phyloP scores from a whole-genome alignment of 2,113 vertebrate species.

The Notechis scutatus region DNA sequence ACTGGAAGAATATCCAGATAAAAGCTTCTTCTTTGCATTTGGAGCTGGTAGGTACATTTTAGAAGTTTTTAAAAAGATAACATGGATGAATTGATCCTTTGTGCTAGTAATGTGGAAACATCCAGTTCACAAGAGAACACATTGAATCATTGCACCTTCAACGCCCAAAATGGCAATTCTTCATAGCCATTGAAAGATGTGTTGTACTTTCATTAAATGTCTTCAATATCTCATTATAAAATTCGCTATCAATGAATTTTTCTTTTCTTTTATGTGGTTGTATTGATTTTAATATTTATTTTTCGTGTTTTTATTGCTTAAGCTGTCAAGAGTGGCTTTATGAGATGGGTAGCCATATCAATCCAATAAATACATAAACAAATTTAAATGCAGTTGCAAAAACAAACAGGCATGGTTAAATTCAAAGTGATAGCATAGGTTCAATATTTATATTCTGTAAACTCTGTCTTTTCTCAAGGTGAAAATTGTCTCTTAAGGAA shows the following conservation, averaged over 20 bases:
- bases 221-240: background rate
- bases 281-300: background rate
- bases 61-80: background rate
- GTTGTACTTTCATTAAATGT: background rate
- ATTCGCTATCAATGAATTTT: background rate
- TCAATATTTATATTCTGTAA: background rate
- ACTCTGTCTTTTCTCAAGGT: background rate
- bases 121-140: background rate
- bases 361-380: background rate
- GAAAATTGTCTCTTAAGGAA: background rate
- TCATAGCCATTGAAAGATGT: background rate
- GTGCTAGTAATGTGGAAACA: background rate
- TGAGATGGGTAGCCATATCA: background rate
- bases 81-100: background rate
- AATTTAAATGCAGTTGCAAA: background rate
- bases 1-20: conserved; percentile 79
- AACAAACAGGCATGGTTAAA: background rate
- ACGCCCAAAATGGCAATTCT: background rate
- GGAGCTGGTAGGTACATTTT: conserved; percentile 79
- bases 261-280: background rate
- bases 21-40: conserved; percentile 91
- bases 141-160: background rate
- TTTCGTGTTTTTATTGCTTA: background rate
- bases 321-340: background rate
- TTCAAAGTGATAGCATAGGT: background rate